phyloP scores from a whole-genome alignment of 2,113 vertebrate genomes.

The Platysternon megacephalum region DNA sequence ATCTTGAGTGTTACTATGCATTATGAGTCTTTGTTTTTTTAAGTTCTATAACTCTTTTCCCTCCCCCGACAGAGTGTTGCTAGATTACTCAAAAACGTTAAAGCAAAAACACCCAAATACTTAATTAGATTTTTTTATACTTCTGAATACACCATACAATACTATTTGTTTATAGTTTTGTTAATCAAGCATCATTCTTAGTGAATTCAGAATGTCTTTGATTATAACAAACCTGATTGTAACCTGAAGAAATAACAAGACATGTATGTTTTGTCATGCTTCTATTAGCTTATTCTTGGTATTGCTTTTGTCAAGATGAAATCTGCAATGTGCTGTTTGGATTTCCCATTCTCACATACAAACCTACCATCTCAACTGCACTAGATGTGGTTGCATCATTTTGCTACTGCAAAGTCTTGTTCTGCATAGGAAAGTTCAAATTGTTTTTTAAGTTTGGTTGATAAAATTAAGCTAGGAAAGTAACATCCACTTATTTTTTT shows the following conservation, averaged over 20 bases:
- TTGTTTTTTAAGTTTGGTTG: neutral
- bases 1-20: neutral
- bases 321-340: neutral
- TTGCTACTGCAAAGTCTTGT: constrained; percentile 15
- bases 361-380: neutral
- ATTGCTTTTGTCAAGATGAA: neutral
- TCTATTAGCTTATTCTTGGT: neutral
- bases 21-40: neutral
- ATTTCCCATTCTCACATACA: constrained; percentile 28
- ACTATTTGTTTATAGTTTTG: neutral
- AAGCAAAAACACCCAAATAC: neutral
- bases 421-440: neutral
- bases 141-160: neutral
- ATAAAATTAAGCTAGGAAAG: neutral
- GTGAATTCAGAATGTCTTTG: neutral
- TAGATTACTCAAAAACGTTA: neutral
- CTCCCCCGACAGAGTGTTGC: neutral
- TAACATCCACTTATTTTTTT: neutral
- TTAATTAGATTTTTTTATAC: neutral
- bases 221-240: neutral
- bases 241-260: neutral
- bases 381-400: constrained; percentile 19
- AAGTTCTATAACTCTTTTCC: neutral
- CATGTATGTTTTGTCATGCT: neutral
- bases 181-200: neutral